These are phyloP conservation scores for Macrobrachium nipponense DNA, from an alignment of 1,140 invertebrate species.

Conservation along the genomic window DNA sequence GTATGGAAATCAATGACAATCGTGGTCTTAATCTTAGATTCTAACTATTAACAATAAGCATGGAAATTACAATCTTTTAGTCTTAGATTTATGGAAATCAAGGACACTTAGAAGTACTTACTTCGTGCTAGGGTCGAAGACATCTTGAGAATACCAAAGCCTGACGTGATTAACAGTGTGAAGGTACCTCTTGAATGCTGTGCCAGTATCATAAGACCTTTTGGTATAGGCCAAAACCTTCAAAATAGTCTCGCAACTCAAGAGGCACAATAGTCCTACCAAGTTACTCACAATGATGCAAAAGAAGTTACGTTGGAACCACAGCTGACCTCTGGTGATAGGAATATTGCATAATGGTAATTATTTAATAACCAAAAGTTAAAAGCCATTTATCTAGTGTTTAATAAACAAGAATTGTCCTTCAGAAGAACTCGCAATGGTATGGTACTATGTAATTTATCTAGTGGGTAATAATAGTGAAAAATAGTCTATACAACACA, in stretches of 20 bases:
- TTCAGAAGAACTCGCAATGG: no score
- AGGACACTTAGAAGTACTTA: background rate
- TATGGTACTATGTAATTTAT: no score
- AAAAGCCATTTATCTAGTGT: no score
- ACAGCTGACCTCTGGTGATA: slow-evolving; percentile 38
- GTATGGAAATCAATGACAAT: no score
- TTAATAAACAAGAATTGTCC: no score
- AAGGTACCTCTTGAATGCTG: slow-evolving; percentile 49
- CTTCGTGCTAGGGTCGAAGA: slow-evolving; percentile 41
- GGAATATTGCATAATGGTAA: no score
- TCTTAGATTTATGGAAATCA: background rate
- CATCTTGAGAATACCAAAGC: slow-evolving; percentile 45
- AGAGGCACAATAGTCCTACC: slow-evolving; percentile 52
- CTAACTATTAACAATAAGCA: no score
- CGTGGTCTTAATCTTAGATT: no score
- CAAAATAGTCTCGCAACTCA: slow-evolving; percentile 34
- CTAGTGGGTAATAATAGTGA: no score
- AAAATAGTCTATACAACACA: no score
- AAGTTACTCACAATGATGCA: slow-evolving; percentile 58
- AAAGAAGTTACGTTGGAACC: slow-evolving; percentile 55
- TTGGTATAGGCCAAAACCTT: slow-evolving; percentile 42
- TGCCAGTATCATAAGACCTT: slow-evolving; percentile 22
- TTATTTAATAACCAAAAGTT: no score
- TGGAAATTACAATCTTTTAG: no score
- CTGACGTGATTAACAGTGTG: slow-evolving; percentile 52